These are phyloP conservation scores for Corydoras maculifer DNA, from an alignment of 2,113 vertebrate species.

Conservation along the genomic window DNA sequence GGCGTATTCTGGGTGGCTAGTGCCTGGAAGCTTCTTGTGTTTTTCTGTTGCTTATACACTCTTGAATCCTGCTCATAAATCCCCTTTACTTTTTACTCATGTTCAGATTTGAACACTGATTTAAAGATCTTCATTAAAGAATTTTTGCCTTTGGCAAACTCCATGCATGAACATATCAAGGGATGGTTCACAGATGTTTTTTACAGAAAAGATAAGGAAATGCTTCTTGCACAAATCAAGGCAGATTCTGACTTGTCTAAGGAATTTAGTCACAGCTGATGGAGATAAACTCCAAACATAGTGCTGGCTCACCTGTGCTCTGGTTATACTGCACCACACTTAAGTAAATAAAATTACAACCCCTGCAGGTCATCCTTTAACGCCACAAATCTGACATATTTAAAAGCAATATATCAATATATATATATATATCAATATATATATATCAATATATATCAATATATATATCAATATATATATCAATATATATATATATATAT, in stretches of 20 bases:
- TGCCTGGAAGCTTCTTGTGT: not conserved
- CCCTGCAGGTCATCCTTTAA: too few species aligned
- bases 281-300: not conserved
- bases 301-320: not conserved
- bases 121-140: constrained; percentile 24
- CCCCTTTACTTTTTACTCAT: not conserved
- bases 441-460: too few species aligned
- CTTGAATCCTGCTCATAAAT: not conserved
- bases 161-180: not conserved
- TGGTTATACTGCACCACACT: not conserved
- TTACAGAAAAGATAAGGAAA: not conserved
- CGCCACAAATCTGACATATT: too few species aligned
- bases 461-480: too few species aligned
- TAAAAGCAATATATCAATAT: too few species aligned
- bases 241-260: not conserved
- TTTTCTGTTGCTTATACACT: not conserved
- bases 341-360: too few species aligned
- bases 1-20: constrained; percentile 4
- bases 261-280: not conserved
- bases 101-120: not conserved
- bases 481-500: too few species aligned
- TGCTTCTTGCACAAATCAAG: not conserved
- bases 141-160: constrained; percentile 1
- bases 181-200: not conserved
- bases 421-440: too few species aligned